Evolutionary conservation across 1,140 invertebrate genomes (phyloP), one percentile per base, ranked within the genome.

Genomic region (Drosophila athabasca): DNA sequence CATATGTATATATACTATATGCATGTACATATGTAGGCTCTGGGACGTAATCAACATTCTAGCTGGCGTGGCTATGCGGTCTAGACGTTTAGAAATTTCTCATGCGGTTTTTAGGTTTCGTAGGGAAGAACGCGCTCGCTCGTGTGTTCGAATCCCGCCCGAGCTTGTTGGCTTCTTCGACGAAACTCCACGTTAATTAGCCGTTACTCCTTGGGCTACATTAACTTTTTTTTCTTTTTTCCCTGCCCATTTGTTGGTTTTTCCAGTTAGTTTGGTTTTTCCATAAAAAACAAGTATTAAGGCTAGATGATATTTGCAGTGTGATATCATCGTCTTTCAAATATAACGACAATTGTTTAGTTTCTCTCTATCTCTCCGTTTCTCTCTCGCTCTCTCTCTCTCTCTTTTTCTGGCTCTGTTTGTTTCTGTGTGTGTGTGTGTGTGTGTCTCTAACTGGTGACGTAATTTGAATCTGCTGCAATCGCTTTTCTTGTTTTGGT

Each of bases 111-210:
- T 43, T 43, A 39, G 26, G 43, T 35, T 6, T 0, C 4, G 24
- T 19, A 15, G 13, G 44, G 9, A 44, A 45, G 24, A 26, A 5
- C 24, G 24, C 24, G 4, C 7, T 29, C 31, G 39, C 9, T 50
- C 5, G 15, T 35, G 49, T 35, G 83, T 83, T 82, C 75, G 46
- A 73, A 6, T 72, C 69, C 51, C 51, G 83, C 83, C 83, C 84
- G 54, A 76, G 65, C 83, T 88, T 88, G 83, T 88, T 88, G 83
- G 84, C 83, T 83, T 76, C 52, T 89, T 83, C 67, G 79, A 79
- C 83, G 83, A 88, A 66, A 39, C 54, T 48, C 55, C 60, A 89
- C 83, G 83, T 79, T 83, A 83, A 46, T 89, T 77, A 66, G 83
- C 84, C 83, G 71, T 83, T 89, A 88, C 83, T 88, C 66, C 61